phyloP scores from a whole-genome alignment of 1,140 invertebrate species.

The Cydia splendana region DNA sequence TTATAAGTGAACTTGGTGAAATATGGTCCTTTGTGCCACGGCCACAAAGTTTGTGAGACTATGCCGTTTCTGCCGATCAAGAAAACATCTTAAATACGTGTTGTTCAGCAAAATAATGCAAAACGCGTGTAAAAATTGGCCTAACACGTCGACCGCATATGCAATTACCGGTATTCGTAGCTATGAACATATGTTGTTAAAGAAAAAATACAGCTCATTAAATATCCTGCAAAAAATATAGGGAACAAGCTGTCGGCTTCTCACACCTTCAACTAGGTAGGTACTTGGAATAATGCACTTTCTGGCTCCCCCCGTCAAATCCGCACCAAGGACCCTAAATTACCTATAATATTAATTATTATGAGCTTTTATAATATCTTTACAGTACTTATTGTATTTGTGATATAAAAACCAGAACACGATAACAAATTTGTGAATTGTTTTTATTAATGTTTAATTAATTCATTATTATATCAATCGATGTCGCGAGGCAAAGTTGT shows the following conservation, averaged over 20 bases:
- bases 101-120: no score
- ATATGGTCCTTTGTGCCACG: not conserved
- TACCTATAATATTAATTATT: constrained; percentile 52
- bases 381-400: constrained; percentile 73
- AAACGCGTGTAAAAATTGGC: no score
- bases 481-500: not conserved
- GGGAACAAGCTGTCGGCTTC: not conserved
- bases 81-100: no score
- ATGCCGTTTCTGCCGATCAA: no score
- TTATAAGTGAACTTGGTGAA: constrained; percentile 15
- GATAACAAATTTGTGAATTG: constrained; percentile 66
- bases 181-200: no score
- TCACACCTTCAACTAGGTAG: not conserved
- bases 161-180: no score
- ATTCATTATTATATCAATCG: not conserved
- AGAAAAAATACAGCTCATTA: no score
- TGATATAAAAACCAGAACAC: constrained; percentile 56
- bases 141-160: no score
- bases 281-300: not conserved
- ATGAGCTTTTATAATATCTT: constrained; percentile 71
- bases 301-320: not conserved
- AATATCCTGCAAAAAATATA: not conserved
- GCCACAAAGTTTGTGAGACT: no score
- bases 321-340: constrained; percentile 13
- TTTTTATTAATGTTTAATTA: constrained; percentile 45